phyloP scores from a whole-genome alignment of 2,113 vertebrate species.

The Brachypodius melanocephalos region DNA sequence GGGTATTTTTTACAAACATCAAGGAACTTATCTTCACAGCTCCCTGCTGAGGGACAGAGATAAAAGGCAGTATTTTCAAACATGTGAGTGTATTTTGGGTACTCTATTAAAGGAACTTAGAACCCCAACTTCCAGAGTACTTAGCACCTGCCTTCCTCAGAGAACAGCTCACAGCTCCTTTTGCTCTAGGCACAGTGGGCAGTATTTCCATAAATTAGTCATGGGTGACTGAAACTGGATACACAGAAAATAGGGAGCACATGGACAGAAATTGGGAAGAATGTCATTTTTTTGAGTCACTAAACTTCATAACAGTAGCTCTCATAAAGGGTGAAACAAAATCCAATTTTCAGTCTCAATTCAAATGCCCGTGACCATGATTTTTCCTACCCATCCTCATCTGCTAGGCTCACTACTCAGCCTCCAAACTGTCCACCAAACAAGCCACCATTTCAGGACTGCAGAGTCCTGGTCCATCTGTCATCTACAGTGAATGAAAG shows the following conservation, averaged over 20 bases:
- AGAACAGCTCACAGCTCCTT: neutral
- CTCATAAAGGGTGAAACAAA: neutral
- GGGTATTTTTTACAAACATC: neutral
- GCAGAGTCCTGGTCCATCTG: neutral
- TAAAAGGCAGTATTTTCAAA: slow-evolving; percentile 46
- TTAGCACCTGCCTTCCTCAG: neutral
- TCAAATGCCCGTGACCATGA: neutral
- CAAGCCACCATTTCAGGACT: neutral
- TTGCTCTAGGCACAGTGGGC: neutral
- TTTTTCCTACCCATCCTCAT: neutral
- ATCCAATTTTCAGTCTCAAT: neutral
- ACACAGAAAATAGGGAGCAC: neutral
- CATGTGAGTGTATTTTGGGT: neutral
- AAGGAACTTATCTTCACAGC: slow-evolving; percentile 23
- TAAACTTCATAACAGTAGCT: neutral
- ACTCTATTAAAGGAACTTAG: neutral
- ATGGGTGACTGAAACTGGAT: neutral
- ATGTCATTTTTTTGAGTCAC: neutral
- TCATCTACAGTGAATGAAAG: neutral
- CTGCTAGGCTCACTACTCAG: neutral
- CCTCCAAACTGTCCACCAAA: neutral
- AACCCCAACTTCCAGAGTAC: neutral
- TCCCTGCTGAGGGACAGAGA: slow-evolving; percentile 37
- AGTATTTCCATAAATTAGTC: neutral
- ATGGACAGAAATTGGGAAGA: neutral